phyloP scores from a whole-genome alignment of 92 coral and sea anemone species.

The Epizoanthus rinbou region DNA sequence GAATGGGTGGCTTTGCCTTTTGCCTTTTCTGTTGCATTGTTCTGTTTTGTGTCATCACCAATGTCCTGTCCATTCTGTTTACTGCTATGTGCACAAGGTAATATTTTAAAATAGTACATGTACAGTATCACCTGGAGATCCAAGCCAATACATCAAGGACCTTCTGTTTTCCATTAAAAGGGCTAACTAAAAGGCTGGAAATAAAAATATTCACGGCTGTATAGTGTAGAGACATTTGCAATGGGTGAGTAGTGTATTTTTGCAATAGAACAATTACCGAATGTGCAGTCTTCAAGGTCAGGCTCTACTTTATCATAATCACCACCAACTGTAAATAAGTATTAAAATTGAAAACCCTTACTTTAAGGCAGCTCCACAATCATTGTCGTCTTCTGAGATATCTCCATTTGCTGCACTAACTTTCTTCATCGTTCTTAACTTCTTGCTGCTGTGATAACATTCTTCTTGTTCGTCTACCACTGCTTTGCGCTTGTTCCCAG shows the following conservation, averaged over 20 bases:
- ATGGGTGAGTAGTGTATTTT: no score
- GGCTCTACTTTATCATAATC: no score
- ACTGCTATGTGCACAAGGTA: background rate
- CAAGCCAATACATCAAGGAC: no score
- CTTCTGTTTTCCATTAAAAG: no score
- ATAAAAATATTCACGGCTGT: no score
- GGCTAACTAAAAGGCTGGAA: no score
- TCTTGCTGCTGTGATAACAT: constrained; percentile 1
- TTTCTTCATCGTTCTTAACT: background rate
- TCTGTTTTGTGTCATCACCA: background rate
- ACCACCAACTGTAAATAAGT: no score
- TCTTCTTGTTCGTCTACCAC: background rate
- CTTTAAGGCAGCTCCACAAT: background rate
- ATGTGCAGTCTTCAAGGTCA: no score
- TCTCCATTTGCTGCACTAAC: constrained; percentile 24
- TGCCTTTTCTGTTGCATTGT: background rate
- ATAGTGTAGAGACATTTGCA: no score
- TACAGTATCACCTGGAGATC: no score
- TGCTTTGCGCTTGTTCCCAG: constrained; percentile 17
- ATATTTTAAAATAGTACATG: no score
- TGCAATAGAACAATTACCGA: no score
- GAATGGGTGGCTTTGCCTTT: background rate
- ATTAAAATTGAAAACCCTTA: background rate
- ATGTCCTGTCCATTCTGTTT: background rate
- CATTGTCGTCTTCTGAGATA: constrained; percentile 28